Conservation (phyloP, 2,113 vertebrate genomes). For the Dasyornis broadbenti region DNA sequence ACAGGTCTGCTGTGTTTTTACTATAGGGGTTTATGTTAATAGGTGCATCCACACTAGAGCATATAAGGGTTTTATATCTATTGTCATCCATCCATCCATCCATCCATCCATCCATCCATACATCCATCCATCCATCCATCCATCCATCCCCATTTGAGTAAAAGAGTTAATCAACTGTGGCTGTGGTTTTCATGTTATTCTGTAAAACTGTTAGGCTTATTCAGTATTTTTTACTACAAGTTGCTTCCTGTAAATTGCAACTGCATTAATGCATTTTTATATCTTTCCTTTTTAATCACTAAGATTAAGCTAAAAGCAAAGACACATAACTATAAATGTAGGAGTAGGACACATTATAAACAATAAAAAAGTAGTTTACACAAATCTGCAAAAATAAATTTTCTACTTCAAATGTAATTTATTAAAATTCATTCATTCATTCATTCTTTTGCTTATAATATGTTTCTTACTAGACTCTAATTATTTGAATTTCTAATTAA, state of each 20-base stretch:
- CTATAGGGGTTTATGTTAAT: neutral
- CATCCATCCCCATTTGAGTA: neutral
- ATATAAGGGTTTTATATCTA: neutral
- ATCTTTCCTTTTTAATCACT: neutral
- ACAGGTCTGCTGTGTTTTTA: neutral
- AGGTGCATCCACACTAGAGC: neutral
- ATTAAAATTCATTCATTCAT: neutral
- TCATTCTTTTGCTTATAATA: neutral
- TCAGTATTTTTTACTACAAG: neutral
- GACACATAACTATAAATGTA: neutral
- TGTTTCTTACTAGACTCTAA: neutral
- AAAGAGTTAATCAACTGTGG: neutral
- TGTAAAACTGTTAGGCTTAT: neutral
- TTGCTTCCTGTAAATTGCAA: neutral
- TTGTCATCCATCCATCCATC: neutral
- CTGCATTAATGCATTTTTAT: neutral
- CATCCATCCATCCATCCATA: neutral
- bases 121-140: too few species aligned
- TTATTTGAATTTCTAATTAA: neutral
- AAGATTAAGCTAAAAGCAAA: neutral
- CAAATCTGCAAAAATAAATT: neutral
- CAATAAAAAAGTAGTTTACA: neutral
- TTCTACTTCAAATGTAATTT: neutral
- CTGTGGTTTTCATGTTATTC: neutral
- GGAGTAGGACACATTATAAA: neutral